Evolutionary conservation across 2,888 invertebrate genomes (phyloP).

Genomic region (Noctua pronuba): DNA sequence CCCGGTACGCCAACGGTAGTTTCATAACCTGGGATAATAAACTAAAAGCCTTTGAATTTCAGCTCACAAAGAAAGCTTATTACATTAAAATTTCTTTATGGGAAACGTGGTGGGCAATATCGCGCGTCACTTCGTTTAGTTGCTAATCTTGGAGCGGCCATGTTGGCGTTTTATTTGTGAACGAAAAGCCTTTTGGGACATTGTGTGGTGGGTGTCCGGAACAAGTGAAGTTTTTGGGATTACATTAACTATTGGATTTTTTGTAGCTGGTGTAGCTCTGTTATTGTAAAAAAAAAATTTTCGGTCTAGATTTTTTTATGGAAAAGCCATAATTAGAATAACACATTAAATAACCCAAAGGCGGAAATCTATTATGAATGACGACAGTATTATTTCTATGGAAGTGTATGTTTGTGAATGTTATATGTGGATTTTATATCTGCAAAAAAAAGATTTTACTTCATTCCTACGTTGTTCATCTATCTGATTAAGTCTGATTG

Average conservation of each 20-base stretch:
- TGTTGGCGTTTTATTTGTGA: constrained; percentile 36
- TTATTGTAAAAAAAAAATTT: too few relatives aligned
- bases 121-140: constrained; percentile 71
- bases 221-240: neutral
- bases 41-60: constrained; percentile 85
- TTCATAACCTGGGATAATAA: constrained; percentile 86
- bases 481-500: neutral
- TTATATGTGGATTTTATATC: too few relatives aligned
- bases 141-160: constrained; percentile 53
- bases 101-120: constrained; percentile 72
- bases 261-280: neutral
- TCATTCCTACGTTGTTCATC: too few relatives aligned
- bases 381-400: too few relatives aligned
- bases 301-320: neutral
- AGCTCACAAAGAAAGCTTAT: constrained; percentile 85
- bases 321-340: neutral
- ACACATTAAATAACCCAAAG: neutral
- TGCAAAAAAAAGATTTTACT: too few relatives aligned
- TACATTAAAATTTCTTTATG: constrained; percentile 84
- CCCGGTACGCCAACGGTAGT: constrained; percentile 72
- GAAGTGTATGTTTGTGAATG: too few relatives aligned
- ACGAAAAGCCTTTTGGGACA: constrained; percentile 7
- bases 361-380: too few relatives aligned
- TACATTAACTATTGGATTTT: neutral
- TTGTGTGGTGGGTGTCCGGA: neutral